These are phyloP conservation scores for Vireo altiloquus DNA, from an alignment of 2,113 vertebrate species.

Conservation along the genomic window DNA sequence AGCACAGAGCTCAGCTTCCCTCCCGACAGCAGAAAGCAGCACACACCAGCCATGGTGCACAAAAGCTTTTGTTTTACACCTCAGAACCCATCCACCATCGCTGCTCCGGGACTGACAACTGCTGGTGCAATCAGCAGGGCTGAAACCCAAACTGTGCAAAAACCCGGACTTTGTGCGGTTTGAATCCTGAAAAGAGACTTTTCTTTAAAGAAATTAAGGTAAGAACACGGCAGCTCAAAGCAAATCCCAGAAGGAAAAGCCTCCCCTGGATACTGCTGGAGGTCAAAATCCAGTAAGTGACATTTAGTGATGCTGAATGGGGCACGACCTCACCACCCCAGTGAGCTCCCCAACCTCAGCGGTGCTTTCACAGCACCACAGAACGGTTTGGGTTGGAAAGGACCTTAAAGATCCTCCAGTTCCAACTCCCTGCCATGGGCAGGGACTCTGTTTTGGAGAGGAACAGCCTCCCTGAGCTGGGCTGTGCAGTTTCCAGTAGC, in stretches of 20 bases:
- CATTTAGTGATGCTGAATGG: neutral
- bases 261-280: neutral
- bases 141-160: neutral
- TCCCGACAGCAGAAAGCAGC: neutral
- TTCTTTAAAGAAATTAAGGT: neutral
- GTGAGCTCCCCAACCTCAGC: neutral
- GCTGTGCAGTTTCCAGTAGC: slow-evolving; percentile 50
- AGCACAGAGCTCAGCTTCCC: neutral
- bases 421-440: neutral
- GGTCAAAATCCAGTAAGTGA: neutral
- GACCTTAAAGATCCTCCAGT: neutral
- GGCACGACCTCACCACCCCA: rapidly evolving
- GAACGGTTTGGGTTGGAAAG: rapidly evolving
- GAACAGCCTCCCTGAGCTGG: neutral
- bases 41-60: neutral
- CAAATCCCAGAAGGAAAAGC: neutral
- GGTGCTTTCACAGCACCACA: neutral
- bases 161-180: rapidly evolving
- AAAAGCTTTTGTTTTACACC: neutral
- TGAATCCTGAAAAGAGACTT: neutral
- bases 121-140: rapidly evolving
- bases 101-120: neutral
- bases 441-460: neutral
- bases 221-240: neutral
- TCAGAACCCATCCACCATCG: neutral